A percentile compares a stretch with the other conserved stretches of the same genome.
Conservation (phyloP, 2,797 vertebrate species). For the Microcaecilia unicolor region DNA sequence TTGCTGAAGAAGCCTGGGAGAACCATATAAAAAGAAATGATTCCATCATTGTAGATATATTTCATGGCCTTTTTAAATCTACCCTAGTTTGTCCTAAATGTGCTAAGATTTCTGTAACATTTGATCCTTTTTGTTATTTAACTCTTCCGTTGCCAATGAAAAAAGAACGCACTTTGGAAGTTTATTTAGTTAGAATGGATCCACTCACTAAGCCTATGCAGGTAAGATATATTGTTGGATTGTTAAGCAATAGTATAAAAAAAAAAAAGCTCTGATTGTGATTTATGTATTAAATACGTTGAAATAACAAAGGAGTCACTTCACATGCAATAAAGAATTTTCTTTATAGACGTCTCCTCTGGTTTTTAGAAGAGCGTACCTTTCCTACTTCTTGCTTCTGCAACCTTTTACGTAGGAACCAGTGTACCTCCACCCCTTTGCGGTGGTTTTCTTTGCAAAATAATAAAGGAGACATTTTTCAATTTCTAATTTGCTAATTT, state of each 20-base stretch:
- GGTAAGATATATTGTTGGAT: constrained; percentile 46
- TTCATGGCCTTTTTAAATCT: constrained; percentile 97
- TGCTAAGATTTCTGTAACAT: constrained; percentile 92
- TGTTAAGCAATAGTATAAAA: background rate
- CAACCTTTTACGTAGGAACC: too few species aligned
- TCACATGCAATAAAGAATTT: too few species aligned
- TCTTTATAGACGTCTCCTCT: too few species aligned
- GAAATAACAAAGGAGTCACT: background rate
- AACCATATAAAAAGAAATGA: constrained; percentile 95
- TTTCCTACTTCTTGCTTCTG: too few species aligned
- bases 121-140: constrained; percentile 97
- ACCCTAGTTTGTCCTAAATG: constrained; percentile 94
- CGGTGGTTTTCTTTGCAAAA: too few species aligned
- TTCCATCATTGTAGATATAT: constrained; percentile 98
- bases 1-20: constrained; percentile 97
- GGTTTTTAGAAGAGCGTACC: too few species aligned
- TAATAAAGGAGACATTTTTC: too few species aligned
- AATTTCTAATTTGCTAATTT: too few species aligned
- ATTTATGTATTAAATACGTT: background rate
- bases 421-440: too few species aligned
- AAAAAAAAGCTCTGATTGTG: background rate
- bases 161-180: constrained; percentile 92
- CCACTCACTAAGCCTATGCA: constrained; percentile 86
- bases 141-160: constrained; percentile 96
- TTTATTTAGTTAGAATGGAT: constrained; percentile 87